Percentiles rank a stretch among this genome's conserved stretches.
phyloP scores from a whole-genome alignment of 2,888 invertebrate species.

The Drosophila falleni region DNA sequence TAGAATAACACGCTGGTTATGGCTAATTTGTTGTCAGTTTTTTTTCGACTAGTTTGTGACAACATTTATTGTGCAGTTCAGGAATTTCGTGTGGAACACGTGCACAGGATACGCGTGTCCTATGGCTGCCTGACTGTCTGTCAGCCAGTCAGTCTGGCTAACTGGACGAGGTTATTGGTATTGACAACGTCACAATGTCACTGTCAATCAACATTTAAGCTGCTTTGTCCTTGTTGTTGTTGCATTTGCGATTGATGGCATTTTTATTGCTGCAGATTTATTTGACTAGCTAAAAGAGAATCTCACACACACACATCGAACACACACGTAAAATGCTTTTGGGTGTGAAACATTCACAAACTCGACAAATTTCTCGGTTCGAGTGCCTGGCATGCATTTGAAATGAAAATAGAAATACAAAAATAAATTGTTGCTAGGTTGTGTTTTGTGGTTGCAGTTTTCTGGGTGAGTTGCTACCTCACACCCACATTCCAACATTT shows the following conservation, averaged over 20 bases:
- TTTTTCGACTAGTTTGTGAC: constrained; percentile 45
- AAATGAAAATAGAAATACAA: constrained; percentile 62
- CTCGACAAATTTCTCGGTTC: constrained; percentile 49
- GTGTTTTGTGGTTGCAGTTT: constrained; percentile 59
- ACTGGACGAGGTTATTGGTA: constrained; percentile 45
- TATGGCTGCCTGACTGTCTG: constrained; percentile 12
- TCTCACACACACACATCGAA: constrained; percentile 12
- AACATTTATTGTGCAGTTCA: constrained; percentile 12
- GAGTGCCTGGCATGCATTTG: constrained; percentile 48
- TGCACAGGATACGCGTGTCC: constrained; percentile 32
- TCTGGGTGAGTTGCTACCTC: constrained; percentile 29
- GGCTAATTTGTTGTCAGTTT: constrained; percentile 60
- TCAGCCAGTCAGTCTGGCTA: neutral
- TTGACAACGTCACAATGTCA: constrained; percentile 69
- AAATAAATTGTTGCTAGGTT: constrained; percentile 60
- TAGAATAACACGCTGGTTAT: constrained; percentile 36
- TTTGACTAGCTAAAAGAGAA: constrained; percentile 57
- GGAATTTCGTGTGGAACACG: constrained; percentile 12
- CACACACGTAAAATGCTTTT: constrained; percentile 18
- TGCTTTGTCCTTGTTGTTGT: constrained; percentile 52
- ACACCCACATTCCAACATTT: neutral
- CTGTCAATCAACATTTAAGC: constrained; percentile 79
- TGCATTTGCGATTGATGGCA: constrained; percentile 67
- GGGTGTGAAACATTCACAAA: constrained; percentile 52
- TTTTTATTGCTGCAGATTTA: constrained; percentile 75